A percentile compares a stretch with the other conserved stretches of the same genome.
These are phyloP conservation scores for Ciconia maguari DNA, from an alignment of 2,113 vertebrate genomes.

Conservation along the genomic window DNA sequence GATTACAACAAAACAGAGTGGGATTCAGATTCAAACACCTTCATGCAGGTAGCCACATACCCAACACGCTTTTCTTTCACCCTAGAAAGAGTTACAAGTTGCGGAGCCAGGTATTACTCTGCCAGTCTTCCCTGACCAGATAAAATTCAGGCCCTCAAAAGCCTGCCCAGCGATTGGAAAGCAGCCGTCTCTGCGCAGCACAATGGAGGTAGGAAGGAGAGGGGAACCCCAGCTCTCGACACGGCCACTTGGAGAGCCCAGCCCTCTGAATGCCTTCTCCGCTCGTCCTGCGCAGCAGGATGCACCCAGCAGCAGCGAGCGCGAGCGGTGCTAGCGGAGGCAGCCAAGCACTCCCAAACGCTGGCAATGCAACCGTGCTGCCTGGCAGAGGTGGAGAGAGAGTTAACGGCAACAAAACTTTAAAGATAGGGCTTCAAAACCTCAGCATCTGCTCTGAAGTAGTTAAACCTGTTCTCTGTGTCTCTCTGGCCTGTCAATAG, in stretches of 20 bases:
- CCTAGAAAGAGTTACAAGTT: neutral
- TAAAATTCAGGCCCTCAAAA: neutral
- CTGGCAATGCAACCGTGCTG: neutral
- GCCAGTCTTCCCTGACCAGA: neutral
- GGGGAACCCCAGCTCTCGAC: fast-evolving
- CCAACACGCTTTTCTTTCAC: neutral
- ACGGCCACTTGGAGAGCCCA: neutral
- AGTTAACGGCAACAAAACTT: neutral
- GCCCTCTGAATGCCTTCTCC: neutral
- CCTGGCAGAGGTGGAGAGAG: neutral
- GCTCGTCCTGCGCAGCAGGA: neutral
- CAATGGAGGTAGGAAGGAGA: neutral
- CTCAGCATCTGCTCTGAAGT: neutral
- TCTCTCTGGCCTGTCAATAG: neutral
- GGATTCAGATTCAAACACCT: neutral
- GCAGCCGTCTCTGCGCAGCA: fast-evolving
- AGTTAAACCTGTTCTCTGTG: neutral
- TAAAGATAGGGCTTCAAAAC: neutral
- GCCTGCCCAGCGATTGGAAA: neutral
- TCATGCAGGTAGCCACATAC: neutral
- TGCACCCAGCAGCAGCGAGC: neutral
- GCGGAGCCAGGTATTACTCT: neutral
- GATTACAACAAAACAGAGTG: neutral
- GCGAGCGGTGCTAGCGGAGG: neutral
- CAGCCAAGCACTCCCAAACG: neutral